phyloP scores from a whole-genome alignment of 1,140 invertebrate species.

The Hormaphis cornu region DNA sequence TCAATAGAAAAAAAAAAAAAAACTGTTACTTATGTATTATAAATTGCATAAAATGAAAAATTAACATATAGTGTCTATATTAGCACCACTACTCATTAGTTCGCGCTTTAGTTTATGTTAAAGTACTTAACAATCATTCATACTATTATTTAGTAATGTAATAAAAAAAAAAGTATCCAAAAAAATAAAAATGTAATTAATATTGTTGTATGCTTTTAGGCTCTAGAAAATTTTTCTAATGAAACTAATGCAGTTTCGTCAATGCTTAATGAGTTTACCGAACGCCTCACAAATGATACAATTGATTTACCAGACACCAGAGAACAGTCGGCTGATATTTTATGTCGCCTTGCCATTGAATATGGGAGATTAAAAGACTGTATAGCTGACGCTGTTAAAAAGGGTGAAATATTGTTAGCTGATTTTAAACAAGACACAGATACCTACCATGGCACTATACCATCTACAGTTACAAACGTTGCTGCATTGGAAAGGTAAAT shows the following conservation, averaged over 20 bases:
- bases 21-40: too few relatives aligned
- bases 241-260: conserved; percentile 79
- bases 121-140: too few relatives aligned
- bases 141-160: too few relatives aligned
- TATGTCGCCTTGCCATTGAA: conserved; percentile 40
- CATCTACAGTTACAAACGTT: conserved; percentile 67
- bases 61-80: too few relatives aligned
- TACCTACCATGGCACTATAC: conserved; percentile 45
- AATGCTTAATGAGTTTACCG: conserved; percentile 72
- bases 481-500: conserved; percentile 78
- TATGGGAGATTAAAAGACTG: conserved; percentile 67
- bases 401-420: conserved; percentile 71
- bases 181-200: not conserved
- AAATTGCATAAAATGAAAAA: too few relatives aligned
- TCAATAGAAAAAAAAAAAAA: too few relatives aligned
- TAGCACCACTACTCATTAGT: too few relatives aligned
- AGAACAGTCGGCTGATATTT: conserved; percentile 7
- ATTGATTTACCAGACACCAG: conserved; percentile 29
- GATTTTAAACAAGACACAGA: conserved; percentile 46
- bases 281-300: conserved; percentile 54
- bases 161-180: too few relatives aligned
- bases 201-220: conserved; percentile 48
- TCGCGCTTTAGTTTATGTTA: too few relatives aligned
- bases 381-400: conserved; percentile 65
- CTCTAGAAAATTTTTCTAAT: conserved; percentile 85